These are phyloP conservation scores for Drosophila kanekoi DNA, from an alignment of 2,888 invertebrate genomes.

Conservation along the genomic window DNA sequence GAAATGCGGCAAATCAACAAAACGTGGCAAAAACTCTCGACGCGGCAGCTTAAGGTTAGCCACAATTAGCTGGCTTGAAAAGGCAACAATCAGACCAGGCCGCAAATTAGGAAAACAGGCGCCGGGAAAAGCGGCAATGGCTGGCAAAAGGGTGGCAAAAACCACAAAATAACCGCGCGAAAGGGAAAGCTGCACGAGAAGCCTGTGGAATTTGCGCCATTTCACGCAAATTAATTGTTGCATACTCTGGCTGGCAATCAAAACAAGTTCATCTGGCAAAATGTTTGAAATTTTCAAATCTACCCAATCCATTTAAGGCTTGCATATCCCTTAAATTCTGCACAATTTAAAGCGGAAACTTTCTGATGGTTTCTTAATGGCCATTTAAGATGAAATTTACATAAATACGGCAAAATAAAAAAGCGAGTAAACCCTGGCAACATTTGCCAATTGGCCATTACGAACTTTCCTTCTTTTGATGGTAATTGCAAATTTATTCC, in stretches of 20 bases:
- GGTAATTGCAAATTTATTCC: too few species aligned
- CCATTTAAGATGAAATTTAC: slow-evolving; percentile 48
- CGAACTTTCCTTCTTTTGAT: not conserved
- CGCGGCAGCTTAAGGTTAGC: slow-evolving; percentile 36
- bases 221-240: slow-evolving; percentile 68
- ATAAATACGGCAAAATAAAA: slow-evolving; percentile 42
- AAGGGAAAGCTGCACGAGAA: slow-evolving; percentile 16
- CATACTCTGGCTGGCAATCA: slow-evolving; percentile 50
- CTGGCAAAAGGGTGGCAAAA: slow-evolving; percentile 2
- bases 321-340: not conserved
- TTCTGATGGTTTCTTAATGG: slow-evolving; percentile 18
- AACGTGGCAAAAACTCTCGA: slow-evolving; percentile 13
- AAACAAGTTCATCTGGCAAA: slow-evolving; percentile 35
- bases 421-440: slow-evolving; percentile 13
- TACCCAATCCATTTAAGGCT: slow-evolving; percentile 2
- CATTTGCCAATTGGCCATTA: not conserved
- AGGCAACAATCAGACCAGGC: slow-evolving; percentile 42
- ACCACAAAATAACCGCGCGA: slow-evolving; percentile 25
- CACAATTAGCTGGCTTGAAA: slow-evolving; percentile 47
- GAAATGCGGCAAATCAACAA: slow-evolving; percentile 19
- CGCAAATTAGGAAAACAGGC: slow-evolving; percentile 41
- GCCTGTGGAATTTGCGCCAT: slow-evolving; percentile 29
- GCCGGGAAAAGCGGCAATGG: not conserved
- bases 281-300: not conserved
- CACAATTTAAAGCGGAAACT: slow-evolving; percentile 17